Evolutionary conservation across 2,888 invertebrate genomes (phyloP).

Genomic region (Heliconius sara): DNA sequence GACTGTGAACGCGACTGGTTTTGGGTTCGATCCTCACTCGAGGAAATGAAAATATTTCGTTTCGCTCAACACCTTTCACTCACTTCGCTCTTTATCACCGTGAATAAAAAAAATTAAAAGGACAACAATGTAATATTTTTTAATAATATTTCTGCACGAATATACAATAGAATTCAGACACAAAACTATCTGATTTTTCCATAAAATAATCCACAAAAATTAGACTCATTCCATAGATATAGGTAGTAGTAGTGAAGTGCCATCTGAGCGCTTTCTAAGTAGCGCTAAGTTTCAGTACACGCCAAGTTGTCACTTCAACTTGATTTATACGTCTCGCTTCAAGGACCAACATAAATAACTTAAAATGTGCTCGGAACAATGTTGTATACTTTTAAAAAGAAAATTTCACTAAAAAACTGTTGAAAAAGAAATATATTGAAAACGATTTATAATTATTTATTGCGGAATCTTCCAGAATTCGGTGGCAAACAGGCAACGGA

Average conservation of each 20-base stretch:
- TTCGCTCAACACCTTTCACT: background rate
- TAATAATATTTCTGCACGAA: background rate
- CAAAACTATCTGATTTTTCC: background rate
- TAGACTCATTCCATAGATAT: background rate
- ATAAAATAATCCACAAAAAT: background rate
- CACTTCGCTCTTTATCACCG: background rate
- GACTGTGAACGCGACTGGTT: no score
- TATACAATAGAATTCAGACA: background rate
- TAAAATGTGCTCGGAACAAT: slow-evolving; percentile 28
- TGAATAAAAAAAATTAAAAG: background rate
- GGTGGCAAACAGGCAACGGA: no score
- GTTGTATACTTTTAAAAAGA: slow-evolving; percentile 1
- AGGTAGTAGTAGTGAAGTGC: background rate
- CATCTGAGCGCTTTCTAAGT: slow-evolving; percentile 32
- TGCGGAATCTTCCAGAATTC: no score
- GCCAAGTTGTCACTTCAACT: slow-evolving; percentile 36
- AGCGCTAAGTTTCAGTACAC: slow-evolving; percentile 29
- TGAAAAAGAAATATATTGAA: background rate
- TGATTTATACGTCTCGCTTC: slow-evolving; percentile 39
- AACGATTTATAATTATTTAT: no score
- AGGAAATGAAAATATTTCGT: background rate
- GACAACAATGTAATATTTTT: no score
- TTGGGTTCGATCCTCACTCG: no score
- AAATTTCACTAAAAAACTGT: background rate
- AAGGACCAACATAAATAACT: slow-evolving; percentile 35